Conservation (phyloP, 2,888 invertebrate genomes). For the Pristionchus fissidentatus region DNA sequence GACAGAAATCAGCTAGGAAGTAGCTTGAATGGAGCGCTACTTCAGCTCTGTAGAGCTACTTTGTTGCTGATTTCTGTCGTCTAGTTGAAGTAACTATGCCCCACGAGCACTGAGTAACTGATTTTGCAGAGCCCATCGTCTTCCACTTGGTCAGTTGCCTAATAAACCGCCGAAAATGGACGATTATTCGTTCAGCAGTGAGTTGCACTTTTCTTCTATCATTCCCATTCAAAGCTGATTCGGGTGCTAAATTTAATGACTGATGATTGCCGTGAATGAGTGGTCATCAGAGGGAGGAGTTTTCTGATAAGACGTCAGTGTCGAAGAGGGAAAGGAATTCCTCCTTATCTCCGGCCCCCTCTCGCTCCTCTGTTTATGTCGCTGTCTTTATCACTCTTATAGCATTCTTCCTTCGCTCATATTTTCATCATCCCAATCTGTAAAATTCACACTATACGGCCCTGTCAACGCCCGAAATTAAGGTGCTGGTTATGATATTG, state of each 20-base stretch:
- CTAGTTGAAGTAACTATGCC: too few species aligned
- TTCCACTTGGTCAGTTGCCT: slow-evolving; percentile 5
- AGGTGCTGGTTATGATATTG: too few species aligned
- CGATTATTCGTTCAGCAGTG: slow-evolving; percentile 16
- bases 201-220: not conserved
- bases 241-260: too few species aligned
- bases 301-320: too few species aligned
- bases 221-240: not conserved
- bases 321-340: slow-evolving; percentile 23
- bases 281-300: slow-evolving; percentile 8
- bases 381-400: slow-evolving; percentile 25
- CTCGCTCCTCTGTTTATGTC: not conserved
- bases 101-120: too few species aligned
- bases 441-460: slow-evolving; percentile 2
- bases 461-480: not conserved
- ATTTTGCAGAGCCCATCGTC: not conserved
- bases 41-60: not conserved
- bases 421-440: not conserved
- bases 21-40: not conserved
- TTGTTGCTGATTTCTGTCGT: not conserved
- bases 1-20: too few species aligned
- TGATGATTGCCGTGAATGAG: not conserved
- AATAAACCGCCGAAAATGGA: not conserved
- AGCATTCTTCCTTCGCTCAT: slow-evolving; percentile 4
- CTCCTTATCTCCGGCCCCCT: not conserved